A percentile compares a stretch with the other conserved stretches of the same genome.
Evolutionary conservation across 2,888 invertebrate genomes (phyloP).

Genomic region (Chrysodeixis includens): DNA sequence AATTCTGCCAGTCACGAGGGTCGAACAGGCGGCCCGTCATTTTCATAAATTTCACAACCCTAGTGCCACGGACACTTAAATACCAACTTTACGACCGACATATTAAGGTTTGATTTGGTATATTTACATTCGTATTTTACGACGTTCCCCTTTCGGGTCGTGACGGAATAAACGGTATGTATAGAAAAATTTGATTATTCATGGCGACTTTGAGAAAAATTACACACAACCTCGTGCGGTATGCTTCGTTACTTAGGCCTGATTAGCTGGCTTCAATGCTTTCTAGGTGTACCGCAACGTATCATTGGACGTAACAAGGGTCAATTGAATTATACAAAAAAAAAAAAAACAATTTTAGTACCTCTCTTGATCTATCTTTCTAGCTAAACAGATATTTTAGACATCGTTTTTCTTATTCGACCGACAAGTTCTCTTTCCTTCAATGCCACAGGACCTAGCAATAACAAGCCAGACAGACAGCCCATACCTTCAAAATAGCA

Average conservation of each 20-base stretch:
- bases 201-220: conserved; percentile 86
- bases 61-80: conserved; percentile 68
- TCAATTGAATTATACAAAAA: background rate
- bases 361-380: background rate
- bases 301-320: conserved; percentile 21
- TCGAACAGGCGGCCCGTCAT: conserved; percentile 77
- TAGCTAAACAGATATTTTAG: background rate
- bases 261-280: conserved; percentile 50
- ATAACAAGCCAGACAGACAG: conserved; percentile 10
- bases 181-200: conserved; percentile 89
- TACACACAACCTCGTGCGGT: conserved; percentile 72
- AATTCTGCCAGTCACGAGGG: conserved; percentile 87
- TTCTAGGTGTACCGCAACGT: conserved; percentile 13
- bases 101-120: conserved; percentile 74
- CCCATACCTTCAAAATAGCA: conserved; percentile 52
- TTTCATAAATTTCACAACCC: conserved; percentile 86
- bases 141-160: conserved; percentile 58
- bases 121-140: conserved; percentile 65
- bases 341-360: background rate
- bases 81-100: conserved; percentile 71
- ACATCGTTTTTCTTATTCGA: background rate
- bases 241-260: conserved; percentile 63
- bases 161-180: conserved; percentile 82
- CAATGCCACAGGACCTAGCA: background rate
- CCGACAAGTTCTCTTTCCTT: background rate